Conservation (phyloP, 2,113 vertebrate genomes). For the Turdus rufiventris region DNA sequence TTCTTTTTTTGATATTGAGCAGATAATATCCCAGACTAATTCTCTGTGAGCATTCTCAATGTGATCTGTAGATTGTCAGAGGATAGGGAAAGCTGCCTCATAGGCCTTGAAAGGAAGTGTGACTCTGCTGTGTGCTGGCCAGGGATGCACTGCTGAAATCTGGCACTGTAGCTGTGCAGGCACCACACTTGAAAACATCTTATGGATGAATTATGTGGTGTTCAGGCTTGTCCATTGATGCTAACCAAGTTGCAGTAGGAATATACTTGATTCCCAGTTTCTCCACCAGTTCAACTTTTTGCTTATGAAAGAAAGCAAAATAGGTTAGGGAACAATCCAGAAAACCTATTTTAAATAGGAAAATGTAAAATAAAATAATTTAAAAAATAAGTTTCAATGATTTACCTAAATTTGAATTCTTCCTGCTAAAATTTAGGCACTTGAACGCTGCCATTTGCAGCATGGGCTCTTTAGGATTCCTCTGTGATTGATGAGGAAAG, state of each 20-base stretch:
- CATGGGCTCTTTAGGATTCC: neutral
- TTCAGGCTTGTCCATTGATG: neutral
- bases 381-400: neutral
- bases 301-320: neutral
- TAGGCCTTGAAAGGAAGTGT: slow-evolving; percentile 45
- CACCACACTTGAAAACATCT: neutral
- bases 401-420: neutral
- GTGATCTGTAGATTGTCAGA: slow-evolving; percentile 24
- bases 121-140: neutral
- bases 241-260: neutral
- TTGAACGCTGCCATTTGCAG: neutral
- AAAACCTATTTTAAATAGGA: neutral
- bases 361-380: neutral
- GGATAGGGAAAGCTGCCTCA: neutral
- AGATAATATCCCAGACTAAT: neutral
- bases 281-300: neutral
- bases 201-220: neutral
- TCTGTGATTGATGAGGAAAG: neutral
- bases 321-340: neutral
- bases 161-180: neutral
- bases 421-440: neutral
- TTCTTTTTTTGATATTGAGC: neutral
- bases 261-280: neutral
- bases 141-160: neutral
- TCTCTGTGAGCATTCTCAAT: neutral